Evolutionary conservation across 2,113 vertebrate genomes (phyloP), one percentile per base, ranked within the genome.

Genomic region (Passer montanus): DNA sequence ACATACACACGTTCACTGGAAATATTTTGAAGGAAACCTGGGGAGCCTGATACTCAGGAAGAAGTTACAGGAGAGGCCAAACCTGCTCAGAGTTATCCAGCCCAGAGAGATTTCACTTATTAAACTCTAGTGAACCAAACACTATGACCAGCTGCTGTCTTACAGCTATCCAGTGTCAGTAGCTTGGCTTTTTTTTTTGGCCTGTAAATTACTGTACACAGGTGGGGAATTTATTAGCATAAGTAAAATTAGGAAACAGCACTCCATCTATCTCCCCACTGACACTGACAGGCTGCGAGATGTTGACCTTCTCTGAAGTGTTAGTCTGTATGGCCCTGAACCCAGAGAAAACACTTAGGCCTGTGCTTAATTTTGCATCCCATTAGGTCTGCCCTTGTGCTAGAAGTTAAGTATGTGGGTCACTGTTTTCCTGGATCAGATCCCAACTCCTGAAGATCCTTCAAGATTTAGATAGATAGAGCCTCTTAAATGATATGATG

Each of bases 141-240:
- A 74, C 5, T 18, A 14, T 26, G 53, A 64, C 35, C 47, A 82
- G 66, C 84, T 91, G 35, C 80, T 87, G 15, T 76, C 80, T 77
- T 94, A 17, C 2, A 75, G 77, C 74, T 93, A 88, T 56, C 44
- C 49, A 52, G n/a, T 69, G 77, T 91, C 74, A 69, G 60, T 16
- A 68, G 15, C 15, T 56, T 84, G 77, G 37, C 24, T 28, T 85
- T 83, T 56, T 85, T 59, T 87, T 92, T 89, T 76, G 60, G 35
- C 44, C 56, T 46, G 31, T 87, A 87, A 91, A 94, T 91, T 84
- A 89, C 47, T 58, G 58, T 66, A 27, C 91, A 95, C 87, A 87
- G 69, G 81, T 87, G 58, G 58, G 37, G n/a, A 91, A 72, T 91
- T 89, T 82, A 58, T 89, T 62, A 89, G 58, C 50, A 43, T 56